These are phyloP conservation scores for Aerospiza tachiro DNA, from an alignment of 2,797 vertebrate species.

Conservation along the genomic window DNA sequence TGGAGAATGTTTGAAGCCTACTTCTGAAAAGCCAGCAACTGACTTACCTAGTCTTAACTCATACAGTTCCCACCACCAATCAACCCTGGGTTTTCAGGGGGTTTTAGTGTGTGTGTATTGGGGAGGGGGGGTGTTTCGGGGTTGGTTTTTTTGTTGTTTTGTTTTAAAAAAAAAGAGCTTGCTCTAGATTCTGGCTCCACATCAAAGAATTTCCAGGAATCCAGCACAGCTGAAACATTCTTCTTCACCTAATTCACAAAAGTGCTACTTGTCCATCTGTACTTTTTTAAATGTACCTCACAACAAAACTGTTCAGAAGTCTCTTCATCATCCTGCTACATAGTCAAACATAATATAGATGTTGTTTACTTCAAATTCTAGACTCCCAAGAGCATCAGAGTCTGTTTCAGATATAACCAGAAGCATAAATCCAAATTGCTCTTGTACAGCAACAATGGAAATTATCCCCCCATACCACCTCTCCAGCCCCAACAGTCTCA, in stretches of 20 bases:
- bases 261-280: background rate
- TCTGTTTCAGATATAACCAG: background rate
- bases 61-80: background rate
- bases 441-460: background rate
- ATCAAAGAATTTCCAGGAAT: background rate
- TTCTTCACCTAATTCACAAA: background rate
- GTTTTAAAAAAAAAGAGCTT: background rate
- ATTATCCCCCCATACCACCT: background rate
- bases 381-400: background rate
- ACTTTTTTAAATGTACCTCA: background rate
- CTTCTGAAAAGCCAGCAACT: background rate
- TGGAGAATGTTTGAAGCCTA: background rate
- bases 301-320: background rate
- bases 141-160: background rate
- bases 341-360: background rate
- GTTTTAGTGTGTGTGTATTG: background rate
- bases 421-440: background rate
- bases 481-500: background rate
- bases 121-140: background rate
- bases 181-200: background rate
- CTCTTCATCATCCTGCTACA: background rate
- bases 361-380: background rate
- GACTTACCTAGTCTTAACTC: background rate
- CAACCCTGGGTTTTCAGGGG: background rate
- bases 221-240: background rate